Conservation (phyloP, 2,888 invertebrate genomes). For the Eumerus sabulonum region DNA sequence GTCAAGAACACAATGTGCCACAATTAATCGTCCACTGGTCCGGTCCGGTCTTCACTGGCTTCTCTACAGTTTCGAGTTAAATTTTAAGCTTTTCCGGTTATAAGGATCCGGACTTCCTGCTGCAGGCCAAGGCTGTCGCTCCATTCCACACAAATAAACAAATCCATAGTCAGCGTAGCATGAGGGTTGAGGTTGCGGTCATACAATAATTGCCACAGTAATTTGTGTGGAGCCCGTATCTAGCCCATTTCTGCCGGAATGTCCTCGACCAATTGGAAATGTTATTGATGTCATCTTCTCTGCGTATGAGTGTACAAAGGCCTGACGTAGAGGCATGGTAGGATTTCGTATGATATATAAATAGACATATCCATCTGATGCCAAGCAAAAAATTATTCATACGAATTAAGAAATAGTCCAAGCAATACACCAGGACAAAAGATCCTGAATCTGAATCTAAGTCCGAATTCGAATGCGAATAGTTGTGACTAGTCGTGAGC, state of each 20-base stretch:
- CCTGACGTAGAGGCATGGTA: background rate
- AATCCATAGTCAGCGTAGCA: conserved; percentile 25
- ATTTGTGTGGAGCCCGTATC: conserved; percentile 63
- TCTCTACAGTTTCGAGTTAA: conserved; percentile 41
- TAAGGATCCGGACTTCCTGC: conserved; percentile 63
- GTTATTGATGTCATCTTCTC: conserved; percentile 59
- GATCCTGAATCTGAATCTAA: too few relatives aligned
- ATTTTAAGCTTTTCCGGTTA: conserved; percentile 67
- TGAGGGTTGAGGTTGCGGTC: conserved; percentile 58
- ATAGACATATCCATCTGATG: conserved; percentile 27
- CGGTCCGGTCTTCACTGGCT: background rate
- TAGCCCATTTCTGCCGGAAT: conserved; percentile 49
- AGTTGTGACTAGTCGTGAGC: too few relatives aligned
- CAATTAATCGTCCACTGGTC: too few relatives aligned
- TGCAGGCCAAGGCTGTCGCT: conserved; percentile 35
- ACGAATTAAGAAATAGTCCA: conserved; percentile 64
- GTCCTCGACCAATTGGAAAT: conserved; percentile 65
- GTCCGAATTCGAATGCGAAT: too few relatives aligned
- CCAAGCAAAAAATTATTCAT: conserved; percentile 64
- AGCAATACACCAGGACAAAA: background rate
- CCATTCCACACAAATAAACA: conserved; percentile 49
- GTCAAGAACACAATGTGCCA: background rate
- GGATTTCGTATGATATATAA: conserved; percentile 32
- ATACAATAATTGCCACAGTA: conserved; percentile 67
- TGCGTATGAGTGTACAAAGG: background rate